Conservation (phyloP, 2,888 invertebrate genomes). For the Lacanobia oleracea region DNA sequence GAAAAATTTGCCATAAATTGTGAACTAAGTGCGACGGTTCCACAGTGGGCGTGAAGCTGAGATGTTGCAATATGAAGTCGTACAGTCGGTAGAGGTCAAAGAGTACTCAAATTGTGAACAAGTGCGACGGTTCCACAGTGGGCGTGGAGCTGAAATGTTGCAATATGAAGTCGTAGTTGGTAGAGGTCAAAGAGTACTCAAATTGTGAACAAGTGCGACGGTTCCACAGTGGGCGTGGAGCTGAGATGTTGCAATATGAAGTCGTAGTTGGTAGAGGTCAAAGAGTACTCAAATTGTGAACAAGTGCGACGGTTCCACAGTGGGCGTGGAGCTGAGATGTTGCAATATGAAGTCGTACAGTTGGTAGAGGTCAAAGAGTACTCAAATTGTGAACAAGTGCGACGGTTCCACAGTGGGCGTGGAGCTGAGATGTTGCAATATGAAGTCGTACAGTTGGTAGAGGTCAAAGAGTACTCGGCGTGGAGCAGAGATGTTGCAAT, state of each 20-base stretch:
- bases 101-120: conserved; percentile 90
- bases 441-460: conserved; percentile 88
- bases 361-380: background rate
- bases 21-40: conserved; percentile 97
- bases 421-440: conserved; percentile 97
- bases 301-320: conserved; percentile 98
- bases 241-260: conserved; percentile 98
- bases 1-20: background rate
- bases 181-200: conserved; percentile 83
- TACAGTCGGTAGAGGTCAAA: background rate
- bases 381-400: conserved; percentile 92
- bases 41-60: conserved; percentile 98
- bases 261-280: conserved; percentile 83
- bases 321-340: conserved; percentile 97
- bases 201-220: conserved; percentile 97
- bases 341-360: conserved; percentile 96
- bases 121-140: conserved; percentile 93
- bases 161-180: conserved; percentile 94
- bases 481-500: conserved; percentile 97
- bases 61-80: conserved; percentile 96
- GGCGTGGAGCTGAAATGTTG: conserved; percentile 98
- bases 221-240: conserved; percentile 97
- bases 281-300: conserved; percentile 93
- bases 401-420: conserved; percentile 98
- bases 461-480: conserved; percentile 91